Base-by-base conservation (phyloP, 2,888 invertebrate species). In the Ectemnius continuus region DNA sequence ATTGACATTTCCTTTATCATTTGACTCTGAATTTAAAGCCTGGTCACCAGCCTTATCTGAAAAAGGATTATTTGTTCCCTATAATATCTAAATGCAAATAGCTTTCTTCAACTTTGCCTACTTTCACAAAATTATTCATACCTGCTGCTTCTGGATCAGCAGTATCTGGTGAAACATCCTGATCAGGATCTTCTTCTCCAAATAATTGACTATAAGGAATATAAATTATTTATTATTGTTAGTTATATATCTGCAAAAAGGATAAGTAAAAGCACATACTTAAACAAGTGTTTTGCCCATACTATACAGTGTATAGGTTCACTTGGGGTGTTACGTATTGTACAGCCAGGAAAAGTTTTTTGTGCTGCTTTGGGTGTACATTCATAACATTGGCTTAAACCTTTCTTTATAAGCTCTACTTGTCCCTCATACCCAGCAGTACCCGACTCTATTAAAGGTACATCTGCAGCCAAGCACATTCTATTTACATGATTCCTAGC, bases 281-380 rank as follows among this genome's bases (percentile, higher is more conserved):
- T 99, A 92, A 99, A 99, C 11, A 99, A 93, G 93, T 99, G 98
- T 91, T 99, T 99, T 0, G 98, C 97, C 99, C 99, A 99, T 20
- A 99, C 99, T 82, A 99, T 98, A 91, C 99, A 99, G 91, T 99
- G 99, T 83, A 99, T 98, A 0, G 98, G 98, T 91, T 99, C 99
- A 0, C 98, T 99, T 0, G 99, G 99, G 0, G 99, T 99, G 90
- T 99, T 99, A 57, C 99, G 93, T 83, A 99, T 99, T 1, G 99
- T 99, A 90, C 99, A 99, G 0, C 99, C 98, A 0, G 99, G 99
- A 91, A 95, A 99, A 5, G 97, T 95, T 90, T 98, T 98, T 88
- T 97, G 97, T 18, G 95, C 93, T 6, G 97, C 95, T 91, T 98
- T 98, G 0, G 97, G 97, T 67, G 95, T 95, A 90, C 99, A 99